A percentile compares a stretch with the other conserved stretches of the same genome.
phyloP scores from a whole-genome alignment of 2,797 vertebrate genomes.

The Gobio occitaniae region DNA sequence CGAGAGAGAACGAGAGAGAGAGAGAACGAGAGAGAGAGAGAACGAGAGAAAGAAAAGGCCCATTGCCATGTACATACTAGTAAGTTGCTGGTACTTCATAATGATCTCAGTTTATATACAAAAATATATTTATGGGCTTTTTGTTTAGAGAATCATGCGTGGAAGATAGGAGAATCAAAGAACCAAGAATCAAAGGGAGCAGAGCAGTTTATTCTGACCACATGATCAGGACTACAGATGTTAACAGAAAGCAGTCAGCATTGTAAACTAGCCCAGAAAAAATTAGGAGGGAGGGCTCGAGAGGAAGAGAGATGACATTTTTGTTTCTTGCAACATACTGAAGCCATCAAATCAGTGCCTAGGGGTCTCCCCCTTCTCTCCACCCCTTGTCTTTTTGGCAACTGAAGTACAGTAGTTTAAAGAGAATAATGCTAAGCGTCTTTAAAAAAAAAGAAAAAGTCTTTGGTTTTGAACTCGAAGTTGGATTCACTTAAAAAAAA shows the following conservation, averaged over 20 bases:
- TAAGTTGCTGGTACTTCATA: slow-evolving; percentile 29
- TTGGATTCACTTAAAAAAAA: background rate
- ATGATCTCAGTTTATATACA: slow-evolving; percentile 19
- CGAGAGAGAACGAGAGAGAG: background rate
- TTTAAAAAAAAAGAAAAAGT: background rate
- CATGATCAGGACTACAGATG: slow-evolving; percentile 49
- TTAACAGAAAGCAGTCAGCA: slow-evolving; percentile 52
- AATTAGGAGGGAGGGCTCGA: background rate
- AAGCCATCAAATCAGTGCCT: slow-evolving; percentile 44
- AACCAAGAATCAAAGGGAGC: background rate
- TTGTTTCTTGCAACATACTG: slow-evolving; percentile 48
- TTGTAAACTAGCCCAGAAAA: slow-evolving; percentile 29
- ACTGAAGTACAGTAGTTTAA: slow-evolving; percentile 23
- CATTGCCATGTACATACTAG: slow-evolving; percentile 30
- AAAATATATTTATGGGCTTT: background rate
- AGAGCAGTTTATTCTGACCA: slow-evolving; percentile 24
- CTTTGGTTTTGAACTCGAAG: slow-evolving; percentile 38
- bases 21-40: background rate
- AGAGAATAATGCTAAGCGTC: slow-evolving; percentile 40
- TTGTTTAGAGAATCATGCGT: slow-evolving; percentile 16
- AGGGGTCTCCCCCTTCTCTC: slow-evolving; percentile 9
- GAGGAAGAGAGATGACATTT: slow-evolving; percentile 11
- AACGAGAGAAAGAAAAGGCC: background rate
- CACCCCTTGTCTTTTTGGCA: slow-evolving; percentile 30
- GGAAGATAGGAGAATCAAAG: background rate